phyloP scores from a whole-genome alignment of 1,140 invertebrate genomes.

The Drosophila lacteicornis region DNA sequence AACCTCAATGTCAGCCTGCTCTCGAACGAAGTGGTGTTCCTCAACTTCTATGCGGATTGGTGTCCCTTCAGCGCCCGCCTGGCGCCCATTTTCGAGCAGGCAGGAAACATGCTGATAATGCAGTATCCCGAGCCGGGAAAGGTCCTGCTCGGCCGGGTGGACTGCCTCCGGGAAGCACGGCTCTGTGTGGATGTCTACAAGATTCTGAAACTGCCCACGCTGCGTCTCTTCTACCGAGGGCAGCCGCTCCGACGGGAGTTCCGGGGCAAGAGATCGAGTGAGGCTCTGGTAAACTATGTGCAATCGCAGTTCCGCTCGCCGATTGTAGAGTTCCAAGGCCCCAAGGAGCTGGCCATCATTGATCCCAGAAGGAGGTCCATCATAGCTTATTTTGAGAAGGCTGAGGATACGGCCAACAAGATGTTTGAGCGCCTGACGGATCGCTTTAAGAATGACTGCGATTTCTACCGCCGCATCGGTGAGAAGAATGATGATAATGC shows the following conservation, averaged over 20 bases:
- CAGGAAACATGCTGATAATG: slow-evolving; percentile 28
- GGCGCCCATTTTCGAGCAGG: slow-evolving; percentile 51
- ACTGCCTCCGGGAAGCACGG: slow-evolving; percentile 36
- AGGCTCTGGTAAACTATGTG: slow-evolving; percentile 47
- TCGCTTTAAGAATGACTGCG: slow-evolving; percentile 58
- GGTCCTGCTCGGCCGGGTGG: slow-evolving; percentile 50
- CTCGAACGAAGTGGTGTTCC: slow-evolving; percentile 47
- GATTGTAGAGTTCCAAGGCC: slow-evolving; percentile 19
- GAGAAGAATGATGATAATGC: not conserved
- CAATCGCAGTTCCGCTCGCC: slow-evolving; percentile 22
- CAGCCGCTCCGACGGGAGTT: slow-evolving; percentile 43
- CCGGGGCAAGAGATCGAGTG: slow-evolving; percentile 48
- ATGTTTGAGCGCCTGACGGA: slow-evolving; percentile 38
- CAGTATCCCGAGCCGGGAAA: slow-evolving; percentile 7
- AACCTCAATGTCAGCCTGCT: slow-evolving; percentile 48
- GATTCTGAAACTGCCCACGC: slow-evolving; percentile 61
- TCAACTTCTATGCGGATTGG: slow-evolving; percentile 71
- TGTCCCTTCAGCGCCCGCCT: slow-evolving; percentile 49
- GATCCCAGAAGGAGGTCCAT: slow-evolving; percentile 38
- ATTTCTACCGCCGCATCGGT: slow-evolving; percentile 55
- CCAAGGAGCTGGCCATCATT: slow-evolving; percentile 25
- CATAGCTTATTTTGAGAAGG: slow-evolving; percentile 35
- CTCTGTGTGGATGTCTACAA: slow-evolving; percentile 20
- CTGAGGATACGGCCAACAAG: not conserved
- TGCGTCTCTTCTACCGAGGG: slow-evolving; percentile 44